phyloP scores from a whole-genome alignment of 1,140 invertebrate genomes.

The Rhynchophorus ferrugineus region DNA sequence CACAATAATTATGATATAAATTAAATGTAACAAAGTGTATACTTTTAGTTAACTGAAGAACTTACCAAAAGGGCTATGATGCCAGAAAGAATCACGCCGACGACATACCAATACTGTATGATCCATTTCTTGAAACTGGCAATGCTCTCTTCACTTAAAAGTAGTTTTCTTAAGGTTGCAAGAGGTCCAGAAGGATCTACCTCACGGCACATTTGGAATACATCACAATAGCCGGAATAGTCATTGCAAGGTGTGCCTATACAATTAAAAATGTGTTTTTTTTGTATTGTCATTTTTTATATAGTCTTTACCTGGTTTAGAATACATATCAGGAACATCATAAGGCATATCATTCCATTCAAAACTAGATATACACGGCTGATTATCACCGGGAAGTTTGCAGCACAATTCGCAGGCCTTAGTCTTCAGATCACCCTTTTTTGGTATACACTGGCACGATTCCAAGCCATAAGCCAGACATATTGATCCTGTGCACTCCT shows the following conservation, averaged over 20 bases:
- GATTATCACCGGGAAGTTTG: conserved; percentile 74
- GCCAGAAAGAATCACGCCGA: conserved; percentile 64
- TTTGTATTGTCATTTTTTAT: too few species aligned
- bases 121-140: conserved; percentile 81
- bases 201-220: conserved; percentile 94
- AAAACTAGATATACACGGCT: conserved; percentile 77
- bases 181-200: conserved; percentile 93
- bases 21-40: neutral
- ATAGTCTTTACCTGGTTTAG: conserved; percentile 60
- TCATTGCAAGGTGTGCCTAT: conserved; percentile 90
- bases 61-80: conserved; percentile 72
- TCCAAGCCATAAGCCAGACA: conserved; percentile 89
- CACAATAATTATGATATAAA: neutral
- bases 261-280: too few species aligned
- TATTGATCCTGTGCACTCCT: conserved; percentile 89
- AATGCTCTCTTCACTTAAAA: conserved; percentile 83
- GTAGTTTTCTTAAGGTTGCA: conserved; percentile 76
- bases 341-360: conserved; percentile 82
- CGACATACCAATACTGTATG: conserved; percentile 76
- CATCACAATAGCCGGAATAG: conserved; percentile 97
- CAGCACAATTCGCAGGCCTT: conserved; percentile 88
- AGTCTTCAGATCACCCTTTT: conserved; percentile 62
- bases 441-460: conserved; percentile 87
- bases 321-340: conserved; percentile 86
- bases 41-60: too few species aligned